phyloP scores from a whole-genome alignment of 2,888 invertebrate species.

The Lordiphosa andalusiaca region DNA sequence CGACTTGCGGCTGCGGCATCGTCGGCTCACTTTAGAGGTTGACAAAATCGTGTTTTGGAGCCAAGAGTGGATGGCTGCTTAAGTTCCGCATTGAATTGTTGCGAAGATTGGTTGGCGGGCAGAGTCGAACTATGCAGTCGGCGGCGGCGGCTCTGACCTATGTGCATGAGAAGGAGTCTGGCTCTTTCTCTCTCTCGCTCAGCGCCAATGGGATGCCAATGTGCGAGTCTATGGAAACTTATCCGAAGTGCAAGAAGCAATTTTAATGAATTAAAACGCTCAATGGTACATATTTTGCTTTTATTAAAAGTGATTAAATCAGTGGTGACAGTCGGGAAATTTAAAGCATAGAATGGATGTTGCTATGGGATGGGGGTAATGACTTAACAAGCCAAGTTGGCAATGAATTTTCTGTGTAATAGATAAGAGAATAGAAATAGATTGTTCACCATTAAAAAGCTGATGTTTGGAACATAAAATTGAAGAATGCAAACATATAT shows the following conservation, averaged over 20 bases:
- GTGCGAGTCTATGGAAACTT: conserved; percentile 11
- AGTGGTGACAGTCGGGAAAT: conserved; percentile 17
- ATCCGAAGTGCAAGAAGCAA: conserved; percentile 55
- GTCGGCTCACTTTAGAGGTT: conserved; percentile 60
- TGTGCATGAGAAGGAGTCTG: conserved; percentile 2
- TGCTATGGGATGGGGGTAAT: neutral
- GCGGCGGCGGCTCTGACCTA: conserved; percentile 20
- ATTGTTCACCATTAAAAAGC: neutral
- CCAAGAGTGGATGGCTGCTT: conserved; percentile 25
- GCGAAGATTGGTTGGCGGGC: conserved; percentile 54
- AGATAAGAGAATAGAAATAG: neutral
- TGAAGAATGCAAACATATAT: too few relatives aligned
- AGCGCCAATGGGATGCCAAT: conserved; percentile 10
- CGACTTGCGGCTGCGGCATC: conserved; percentile 25
- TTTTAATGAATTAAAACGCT: conserved; percentile 67
- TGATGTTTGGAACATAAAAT: too few relatives aligned
- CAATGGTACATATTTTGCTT: conserved; percentile 30
- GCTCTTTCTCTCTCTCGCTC: too few relatives aligned
- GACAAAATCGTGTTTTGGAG: conserved; percentile 66
- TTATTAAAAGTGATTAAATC: conserved; percentile 35
- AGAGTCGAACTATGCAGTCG: conserved; percentile 51
- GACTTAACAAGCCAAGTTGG: too few relatives aligned
- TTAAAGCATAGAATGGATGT: conserved; percentile 4
- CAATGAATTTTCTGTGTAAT: too few relatives aligned
- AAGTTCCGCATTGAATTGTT: conserved; percentile 68